These are phyloP conservation scores for Drosophila ambigua DNA, from an alignment of 1,140 invertebrate genomes.

Conservation along the genomic window DNA sequence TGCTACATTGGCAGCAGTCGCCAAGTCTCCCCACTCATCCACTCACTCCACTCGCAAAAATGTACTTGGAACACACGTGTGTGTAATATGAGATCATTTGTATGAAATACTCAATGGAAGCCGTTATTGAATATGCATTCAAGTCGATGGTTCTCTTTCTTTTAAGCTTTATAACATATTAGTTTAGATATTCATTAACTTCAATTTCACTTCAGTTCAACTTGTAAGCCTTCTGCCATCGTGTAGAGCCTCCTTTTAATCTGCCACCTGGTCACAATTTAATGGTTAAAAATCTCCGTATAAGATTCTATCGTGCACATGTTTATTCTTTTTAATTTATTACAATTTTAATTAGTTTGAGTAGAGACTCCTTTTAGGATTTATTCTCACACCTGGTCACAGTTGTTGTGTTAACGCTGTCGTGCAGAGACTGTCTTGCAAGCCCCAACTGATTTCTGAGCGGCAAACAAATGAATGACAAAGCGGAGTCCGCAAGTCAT, in stretches of 20 bases:
- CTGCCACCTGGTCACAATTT: no score
- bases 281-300: no score
- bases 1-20: conserved; percentile 33
- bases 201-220: no score
- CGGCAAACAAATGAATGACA: conserved; percentile 13
- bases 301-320: background rate
- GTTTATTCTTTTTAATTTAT: no score
- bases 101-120: conserved; percentile 3
- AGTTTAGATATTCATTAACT: no score
- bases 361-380: background rate
- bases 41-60: background rate
- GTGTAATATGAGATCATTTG: background rate
- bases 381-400: background rate
- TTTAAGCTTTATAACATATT: no score
- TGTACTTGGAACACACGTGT: background rate
- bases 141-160: no score
- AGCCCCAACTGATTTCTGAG: conserved; percentile 50
- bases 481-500: conserved; percentile 43
- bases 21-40: conserved; percentile 17
- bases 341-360: no score
- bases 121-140: no score
- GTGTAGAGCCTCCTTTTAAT: background rate
- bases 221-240: no score
- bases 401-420: conserved; percentile 6
- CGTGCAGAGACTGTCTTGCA: conserved; percentile 20